Percentiles rank a stretch among this genome's conserved stretches.
Evolutionary conservation across 2,888 invertebrate species (phyloP).

Genomic region (Chloroclystis v-ata): DNA sequence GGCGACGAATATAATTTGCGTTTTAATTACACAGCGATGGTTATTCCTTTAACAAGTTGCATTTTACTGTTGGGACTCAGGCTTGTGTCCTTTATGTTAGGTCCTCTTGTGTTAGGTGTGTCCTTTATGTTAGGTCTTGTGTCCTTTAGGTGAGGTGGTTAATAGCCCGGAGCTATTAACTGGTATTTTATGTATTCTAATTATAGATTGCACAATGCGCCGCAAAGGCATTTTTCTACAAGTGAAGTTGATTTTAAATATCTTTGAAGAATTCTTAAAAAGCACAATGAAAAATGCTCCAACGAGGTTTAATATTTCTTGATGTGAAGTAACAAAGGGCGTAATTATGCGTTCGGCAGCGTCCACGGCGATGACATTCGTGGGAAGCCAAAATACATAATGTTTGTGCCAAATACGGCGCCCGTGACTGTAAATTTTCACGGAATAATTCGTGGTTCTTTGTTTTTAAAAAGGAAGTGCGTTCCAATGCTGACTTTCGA

Average conservation of each 20-base stretch:
- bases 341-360: conserved; percentile 9
- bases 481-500: conserved; percentile 39
- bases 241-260: neutral
- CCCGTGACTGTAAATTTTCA: conserved; percentile 42
- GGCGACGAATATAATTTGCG: conserved; percentile 48
- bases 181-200: neutral
- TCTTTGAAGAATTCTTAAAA: no score
- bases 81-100: conserved; percentile 22
- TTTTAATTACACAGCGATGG: conserved; percentile 34
- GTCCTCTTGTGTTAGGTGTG: no score
- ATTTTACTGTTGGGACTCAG: conserved; percentile 19
- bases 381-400: conserved; percentile 32
- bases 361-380: conserved; percentile 35
- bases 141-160: conserved; percentile 13
- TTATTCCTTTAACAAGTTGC: conserved; percentile 29
- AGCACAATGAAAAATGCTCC: no score
- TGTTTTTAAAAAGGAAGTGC: conserved; percentile 30
- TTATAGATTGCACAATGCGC: neutral
- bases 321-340: neutral
- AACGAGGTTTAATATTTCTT: neutral
- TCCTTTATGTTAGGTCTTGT: conserved; percentile 27
- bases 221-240: neutral
- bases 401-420: conserved; percentile 38
- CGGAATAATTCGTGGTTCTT: conserved; percentile 35
- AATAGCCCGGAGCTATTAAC: conserved; percentile 3